These are phyloP conservation scores for Phaethornis superciliosus DNA, from an alignment of 2,113 vertebrate genomes.

Conservation along the genomic window DNA sequence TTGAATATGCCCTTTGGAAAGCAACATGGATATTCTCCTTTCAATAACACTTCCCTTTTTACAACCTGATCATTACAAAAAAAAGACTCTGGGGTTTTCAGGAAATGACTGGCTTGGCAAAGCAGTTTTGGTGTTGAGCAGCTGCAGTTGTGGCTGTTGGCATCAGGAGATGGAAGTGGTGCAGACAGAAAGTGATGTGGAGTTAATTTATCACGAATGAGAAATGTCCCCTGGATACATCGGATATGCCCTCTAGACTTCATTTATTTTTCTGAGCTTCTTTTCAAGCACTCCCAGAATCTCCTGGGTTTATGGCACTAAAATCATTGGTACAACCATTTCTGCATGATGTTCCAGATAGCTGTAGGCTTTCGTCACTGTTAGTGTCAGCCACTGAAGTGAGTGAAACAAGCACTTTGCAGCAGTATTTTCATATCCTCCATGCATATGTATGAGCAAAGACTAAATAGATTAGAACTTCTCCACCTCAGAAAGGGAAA, in stretches of 20 bases:
- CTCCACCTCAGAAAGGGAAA: not conserved
- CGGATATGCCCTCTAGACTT: not conserved
- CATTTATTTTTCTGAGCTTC: not conserved
- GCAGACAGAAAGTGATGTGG: fast-evolving
- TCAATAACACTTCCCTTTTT: not conserved
- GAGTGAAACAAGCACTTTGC: not conserved
- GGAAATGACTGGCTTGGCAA: not conserved
- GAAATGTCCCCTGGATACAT: not conserved
- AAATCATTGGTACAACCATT: not conserved
- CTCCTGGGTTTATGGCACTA: not conserved
- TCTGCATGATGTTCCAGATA: not conserved
- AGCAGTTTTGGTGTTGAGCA: not conserved
- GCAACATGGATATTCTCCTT: not conserved
- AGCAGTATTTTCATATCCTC: not conserved
- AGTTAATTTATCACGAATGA: not conserved
- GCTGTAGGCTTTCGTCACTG: not conserved
- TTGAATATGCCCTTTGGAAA: not conserved
- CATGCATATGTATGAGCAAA: not conserved
- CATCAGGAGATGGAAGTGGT: not conserved
- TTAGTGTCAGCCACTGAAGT: not conserved
- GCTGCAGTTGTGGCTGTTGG: not conserved
- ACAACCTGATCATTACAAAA: not conserved
- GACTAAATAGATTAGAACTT: not conserved
- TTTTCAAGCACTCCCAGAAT: not conserved
- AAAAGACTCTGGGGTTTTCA: not conserved